A percentile compares a stretch with the other conserved stretches of the same genome.
Evolutionary conservation across 2,797 vertebrate species (phyloP).

Genomic region (Erithacus rubecula): DNA sequence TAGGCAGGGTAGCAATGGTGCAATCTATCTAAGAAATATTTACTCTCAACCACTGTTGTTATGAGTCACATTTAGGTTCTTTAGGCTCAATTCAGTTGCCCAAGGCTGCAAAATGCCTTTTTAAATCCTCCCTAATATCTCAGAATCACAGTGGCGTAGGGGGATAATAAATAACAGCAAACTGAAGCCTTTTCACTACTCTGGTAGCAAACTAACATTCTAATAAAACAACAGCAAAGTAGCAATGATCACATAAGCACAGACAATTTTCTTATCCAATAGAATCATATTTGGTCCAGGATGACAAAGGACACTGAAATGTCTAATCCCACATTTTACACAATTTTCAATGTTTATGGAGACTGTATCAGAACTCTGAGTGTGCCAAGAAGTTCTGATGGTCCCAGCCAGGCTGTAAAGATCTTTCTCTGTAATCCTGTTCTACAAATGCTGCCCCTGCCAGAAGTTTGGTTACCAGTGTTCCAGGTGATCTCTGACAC

Average conservation of each 20-base stretch:
- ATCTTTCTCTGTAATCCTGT: background rate
- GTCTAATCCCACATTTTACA: background rate
- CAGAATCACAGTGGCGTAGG: background rate
- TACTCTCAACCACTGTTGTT: background rate
- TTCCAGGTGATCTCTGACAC: background rate
- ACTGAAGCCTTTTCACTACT: background rate
- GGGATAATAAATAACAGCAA: background rate
- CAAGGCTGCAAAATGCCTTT: background rate
- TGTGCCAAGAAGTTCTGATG: background rate
- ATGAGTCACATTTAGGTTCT: background rate
- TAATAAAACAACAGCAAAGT: background rate
- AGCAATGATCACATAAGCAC: background rate
- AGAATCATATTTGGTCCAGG: background rate
- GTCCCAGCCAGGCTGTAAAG: background rate
- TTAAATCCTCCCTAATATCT: background rate
- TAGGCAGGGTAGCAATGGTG: background rate
- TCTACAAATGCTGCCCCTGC: background rate
- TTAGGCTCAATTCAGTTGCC: background rate
- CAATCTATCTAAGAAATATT: background rate
- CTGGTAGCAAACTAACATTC: background rate
- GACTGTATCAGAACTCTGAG: background rate
- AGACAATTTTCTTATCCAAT: background rate
- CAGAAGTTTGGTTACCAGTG: background rate
- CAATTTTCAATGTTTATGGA: background rate
- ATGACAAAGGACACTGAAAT: background rate